A percentile compares a stretch with the other conserved stretches of the same genome.
phyloP scores from a whole-genome alignment of 2,113 vertebrate species.

The Camelus bactrianus region DNA sequence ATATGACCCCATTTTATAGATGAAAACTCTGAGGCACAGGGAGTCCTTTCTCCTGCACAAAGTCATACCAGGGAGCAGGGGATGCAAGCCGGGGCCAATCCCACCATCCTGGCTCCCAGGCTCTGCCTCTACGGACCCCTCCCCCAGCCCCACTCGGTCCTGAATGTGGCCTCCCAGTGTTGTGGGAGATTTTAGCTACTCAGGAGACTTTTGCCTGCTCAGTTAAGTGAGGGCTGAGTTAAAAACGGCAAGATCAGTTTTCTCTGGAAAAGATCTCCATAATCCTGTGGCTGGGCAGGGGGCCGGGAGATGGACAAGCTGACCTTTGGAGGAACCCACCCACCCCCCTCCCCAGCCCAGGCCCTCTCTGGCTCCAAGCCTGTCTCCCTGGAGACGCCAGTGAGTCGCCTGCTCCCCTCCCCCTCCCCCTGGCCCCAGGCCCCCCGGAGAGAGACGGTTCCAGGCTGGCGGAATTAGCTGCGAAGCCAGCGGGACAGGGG shows the following conservation, averaged over 20 bases:
- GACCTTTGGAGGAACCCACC: slow-evolving; percentile 46
- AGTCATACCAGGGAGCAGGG: background rate
- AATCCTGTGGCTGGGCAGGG: background rate
- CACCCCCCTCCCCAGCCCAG: background rate
- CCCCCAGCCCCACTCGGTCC: background rate
- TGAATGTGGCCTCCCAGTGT: background rate
- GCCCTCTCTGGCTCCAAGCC: background rate
- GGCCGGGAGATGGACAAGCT: background rate
- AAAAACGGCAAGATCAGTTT: background rate
- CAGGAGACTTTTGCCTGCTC: background rate
- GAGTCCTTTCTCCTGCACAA: background rate
- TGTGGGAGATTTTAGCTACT: background rate
- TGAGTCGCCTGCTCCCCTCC: background rate
- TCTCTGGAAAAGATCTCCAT: background rate
- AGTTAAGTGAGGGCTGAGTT: background rate
- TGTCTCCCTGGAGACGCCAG: slow-evolving; percentile 62
- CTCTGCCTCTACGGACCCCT: rapidly evolving
- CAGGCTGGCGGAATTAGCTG: slow-evolving; percentile 31
- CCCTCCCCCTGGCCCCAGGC: background rate
- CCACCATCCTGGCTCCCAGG: background rate
- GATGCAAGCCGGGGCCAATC: rapidly evolving
- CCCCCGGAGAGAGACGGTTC: slow-evolving; percentile 43
- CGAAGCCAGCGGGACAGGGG: slow-evolving; percentile 56
- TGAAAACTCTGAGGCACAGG: background rate
- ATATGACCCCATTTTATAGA: background rate